These are phyloP conservation scores for Nephotettix cincticeps DNA, from an alignment of 1,140 invertebrate genomes.

Conservation along the genomic window DNA sequence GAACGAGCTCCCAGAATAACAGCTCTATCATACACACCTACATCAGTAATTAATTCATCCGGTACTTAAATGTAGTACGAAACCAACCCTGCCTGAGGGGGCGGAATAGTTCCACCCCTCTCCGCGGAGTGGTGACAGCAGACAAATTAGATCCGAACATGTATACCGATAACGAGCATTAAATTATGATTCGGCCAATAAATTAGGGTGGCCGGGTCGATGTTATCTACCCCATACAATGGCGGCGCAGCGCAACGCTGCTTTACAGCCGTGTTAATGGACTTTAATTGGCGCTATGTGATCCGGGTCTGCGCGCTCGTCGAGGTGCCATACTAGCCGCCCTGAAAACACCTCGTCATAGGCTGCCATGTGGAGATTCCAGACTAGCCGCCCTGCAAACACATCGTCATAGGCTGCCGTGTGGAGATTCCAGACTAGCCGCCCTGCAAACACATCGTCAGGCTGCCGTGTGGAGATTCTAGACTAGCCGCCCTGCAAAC, in stretches of 20 bases:
- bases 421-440: too few relatives aligned
- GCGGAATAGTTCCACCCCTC: too few relatives aligned
- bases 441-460: too few relatives aligned
- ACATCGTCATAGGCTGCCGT: too few relatives aligned
- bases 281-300: slow-evolving; percentile 1
- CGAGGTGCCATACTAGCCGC: neutral
- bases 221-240: neutral
- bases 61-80: too few relatives aligned
- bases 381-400: too few relatives aligned
- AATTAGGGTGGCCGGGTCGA: neutral
- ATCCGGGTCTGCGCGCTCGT: neutral
- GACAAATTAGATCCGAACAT: slow-evolving; percentile 1
- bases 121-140: neutral
- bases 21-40: too few relatives aligned
- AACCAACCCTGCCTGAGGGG: too few relatives aligned
- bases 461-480: too few relatives aligned
- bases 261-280: neutral
- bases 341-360: neutral
- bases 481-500: too few relatives aligned
- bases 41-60: too few relatives aligned
- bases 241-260: neutral
- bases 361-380: neutral
- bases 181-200: slow-evolving; percentile 10
- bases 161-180: neutral
- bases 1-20: too few relatives aligned